These are phyloP conservation scores for Opisthocomus hoazin DNA, from an alignment of 2,113 vertebrate species.

Conservation along the genomic window DNA sequence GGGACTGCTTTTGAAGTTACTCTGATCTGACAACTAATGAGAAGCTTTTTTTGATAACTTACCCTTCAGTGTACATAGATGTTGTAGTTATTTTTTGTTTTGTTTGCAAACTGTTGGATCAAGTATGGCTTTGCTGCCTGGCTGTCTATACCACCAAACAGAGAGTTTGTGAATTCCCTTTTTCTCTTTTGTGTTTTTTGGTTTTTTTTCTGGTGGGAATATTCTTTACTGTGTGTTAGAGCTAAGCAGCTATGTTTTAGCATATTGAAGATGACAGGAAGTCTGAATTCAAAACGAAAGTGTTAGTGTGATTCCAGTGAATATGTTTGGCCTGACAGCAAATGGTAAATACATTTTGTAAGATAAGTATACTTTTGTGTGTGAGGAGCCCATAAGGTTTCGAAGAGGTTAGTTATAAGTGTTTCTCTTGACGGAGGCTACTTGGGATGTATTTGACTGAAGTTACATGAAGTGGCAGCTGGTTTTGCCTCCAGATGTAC, in stretches of 20 bases:
- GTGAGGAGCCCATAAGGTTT: neutral
- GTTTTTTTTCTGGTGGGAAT: neutral
- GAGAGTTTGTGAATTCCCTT: neutral
- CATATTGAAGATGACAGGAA: constrained; percentile 5
- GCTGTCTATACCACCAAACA: neutral
- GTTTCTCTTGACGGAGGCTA: neutral
- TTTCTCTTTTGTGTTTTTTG: neutral
- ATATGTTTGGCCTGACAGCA: neutral
- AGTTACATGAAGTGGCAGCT: neutral
- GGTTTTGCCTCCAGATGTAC: neutral
- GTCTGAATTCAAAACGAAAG: constrained; percentile 15
- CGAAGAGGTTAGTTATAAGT: neutral
- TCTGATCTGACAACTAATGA: constrained; percentile 31
- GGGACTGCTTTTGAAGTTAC: constrained; percentile 40
- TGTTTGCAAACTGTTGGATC: neutral
- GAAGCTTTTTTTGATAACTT: constrained; percentile 11
- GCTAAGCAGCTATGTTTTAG: neutral
- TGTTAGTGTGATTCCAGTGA: neutral
- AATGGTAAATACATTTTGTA: neutral
- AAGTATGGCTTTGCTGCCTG: neutral
- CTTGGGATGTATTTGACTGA: neutral
- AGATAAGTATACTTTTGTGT: neutral
- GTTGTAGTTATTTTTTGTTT: neutral
- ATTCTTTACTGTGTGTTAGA: neutral
- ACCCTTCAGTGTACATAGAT: neutral